Percentiles rank a stretch among this genome's conserved stretches.
Evolutionary conservation across 2,888 invertebrate genomes (phyloP).

Genomic region (Drosophila barbarae): DNA sequence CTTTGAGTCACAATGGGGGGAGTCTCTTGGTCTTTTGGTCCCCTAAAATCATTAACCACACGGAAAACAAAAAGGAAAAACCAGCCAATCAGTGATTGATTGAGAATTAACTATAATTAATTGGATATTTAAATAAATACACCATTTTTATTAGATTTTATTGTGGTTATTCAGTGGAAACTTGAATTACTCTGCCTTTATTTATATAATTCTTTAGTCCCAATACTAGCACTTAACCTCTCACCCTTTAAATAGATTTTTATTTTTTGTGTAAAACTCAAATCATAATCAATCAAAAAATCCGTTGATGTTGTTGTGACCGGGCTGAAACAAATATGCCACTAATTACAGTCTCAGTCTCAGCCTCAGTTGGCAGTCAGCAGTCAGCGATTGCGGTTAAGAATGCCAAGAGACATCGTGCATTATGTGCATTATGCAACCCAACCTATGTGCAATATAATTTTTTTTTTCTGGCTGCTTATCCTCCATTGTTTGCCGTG

Average conservation of each 20-base stretch:
- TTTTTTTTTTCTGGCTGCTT: constrained; percentile 30
- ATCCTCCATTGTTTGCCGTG: constrained; percentile 69
- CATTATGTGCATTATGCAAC: constrained; percentile 58
- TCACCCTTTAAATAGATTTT: background rate
- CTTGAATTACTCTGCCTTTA: too few species aligned
- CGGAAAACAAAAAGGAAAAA: constrained; percentile 42
- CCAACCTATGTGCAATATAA: constrained; percentile 64
- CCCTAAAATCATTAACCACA: constrained; percentile 40
- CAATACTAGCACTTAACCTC: background rate
- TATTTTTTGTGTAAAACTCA: background rate
- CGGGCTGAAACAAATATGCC: constrained; percentile 74
- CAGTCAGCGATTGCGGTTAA: constrained; percentile 58
- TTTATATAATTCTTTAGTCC: too few species aligned
- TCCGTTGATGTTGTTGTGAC: constrained; percentile 56
- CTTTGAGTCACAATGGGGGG: constrained; percentile 21
- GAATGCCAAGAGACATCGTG: constrained; percentile 62
- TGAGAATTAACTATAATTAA: background rate
- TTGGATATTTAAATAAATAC: background rate
- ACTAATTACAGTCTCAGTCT: constrained; percentile 66
- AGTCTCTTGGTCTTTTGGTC: constrained; percentile 14
- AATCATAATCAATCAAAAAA: constrained; percentile 64
- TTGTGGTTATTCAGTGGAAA: too few species aligned
- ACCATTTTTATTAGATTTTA: too few species aligned
- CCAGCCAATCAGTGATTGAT: background rate
- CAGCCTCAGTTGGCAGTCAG: constrained; percentile 23